These are phyloP conservation scores for Apamea sordens DNA, from an alignment of 2,888 invertebrate genomes.

Conservation along the genomic window DNA sequence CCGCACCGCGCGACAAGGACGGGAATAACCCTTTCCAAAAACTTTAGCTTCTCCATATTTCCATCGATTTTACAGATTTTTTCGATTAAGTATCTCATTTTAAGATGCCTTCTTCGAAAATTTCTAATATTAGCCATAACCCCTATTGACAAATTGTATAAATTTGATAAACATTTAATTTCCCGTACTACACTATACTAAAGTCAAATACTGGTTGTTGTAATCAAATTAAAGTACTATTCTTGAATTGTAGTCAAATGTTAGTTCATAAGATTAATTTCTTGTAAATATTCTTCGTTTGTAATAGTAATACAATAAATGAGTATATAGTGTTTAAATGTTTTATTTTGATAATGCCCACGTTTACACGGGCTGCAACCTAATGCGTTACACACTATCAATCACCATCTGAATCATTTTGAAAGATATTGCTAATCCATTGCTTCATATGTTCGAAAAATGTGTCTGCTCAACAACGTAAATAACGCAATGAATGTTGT, in stretches of 20 bases:
- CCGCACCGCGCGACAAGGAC: too few species aligned
- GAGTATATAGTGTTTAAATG: not conserved
- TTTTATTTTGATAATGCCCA: conserved; percentile 13
- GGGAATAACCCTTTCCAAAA: not conserved
- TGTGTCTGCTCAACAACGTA: too few species aligned
- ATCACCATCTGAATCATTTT: too few species aligned
- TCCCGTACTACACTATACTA: not conserved
- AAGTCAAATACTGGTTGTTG: not conserved
- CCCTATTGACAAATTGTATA: not conserved
- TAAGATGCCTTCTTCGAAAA: not conserved
- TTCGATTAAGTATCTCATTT: not conserved
- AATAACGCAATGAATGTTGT: too few species aligned
- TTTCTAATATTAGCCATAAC: not conserved
- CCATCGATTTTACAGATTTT: not conserved
- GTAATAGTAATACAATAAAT: conserved; percentile 18
- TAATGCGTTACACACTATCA: too few species aligned
- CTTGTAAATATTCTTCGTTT: conserved; percentile 30
- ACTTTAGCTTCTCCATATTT: not conserved
- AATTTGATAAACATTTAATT: not conserved
- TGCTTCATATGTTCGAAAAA: too few species aligned
- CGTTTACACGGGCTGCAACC: too few species aligned
- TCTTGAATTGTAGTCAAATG: not conserved
- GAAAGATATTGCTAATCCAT: too few species aligned
- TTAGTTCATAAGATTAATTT: conserved; percentile 39
- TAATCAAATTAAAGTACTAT: conserved; percentile 9